Conservation (phyloP, 2,113 vertebrate species). For the Sylvilagus bachmani region DNA sequence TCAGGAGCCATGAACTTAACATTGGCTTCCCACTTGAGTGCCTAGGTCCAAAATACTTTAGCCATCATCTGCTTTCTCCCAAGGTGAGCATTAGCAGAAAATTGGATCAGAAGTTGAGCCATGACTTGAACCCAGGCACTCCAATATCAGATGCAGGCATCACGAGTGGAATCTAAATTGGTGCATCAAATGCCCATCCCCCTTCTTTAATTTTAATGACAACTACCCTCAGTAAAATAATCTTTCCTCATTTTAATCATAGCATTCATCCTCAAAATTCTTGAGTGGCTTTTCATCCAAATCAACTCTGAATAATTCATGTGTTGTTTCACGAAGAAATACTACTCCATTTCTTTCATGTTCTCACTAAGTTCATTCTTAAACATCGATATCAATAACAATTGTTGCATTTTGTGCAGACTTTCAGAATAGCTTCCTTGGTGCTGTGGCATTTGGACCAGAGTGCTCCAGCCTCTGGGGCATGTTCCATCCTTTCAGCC, state of each 20-base stretch:
- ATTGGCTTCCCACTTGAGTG: too few relatives aligned
- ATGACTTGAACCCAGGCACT: too few relatives aligned
- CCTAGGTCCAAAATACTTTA: too few relatives aligned
- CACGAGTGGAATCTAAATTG: too few relatives aligned
- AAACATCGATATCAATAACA: background rate
- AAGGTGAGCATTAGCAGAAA: too few relatives aligned
- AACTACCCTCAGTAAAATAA: background rate
- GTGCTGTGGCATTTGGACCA: background rate
- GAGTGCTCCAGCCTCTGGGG: background rate
- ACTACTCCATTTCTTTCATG: background rate
- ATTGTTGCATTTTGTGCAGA: background rate
- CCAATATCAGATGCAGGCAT: too few relatives aligned
- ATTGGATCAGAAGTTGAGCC: too few relatives aligned
- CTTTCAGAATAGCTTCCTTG: background rate
- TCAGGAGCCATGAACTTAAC: too few relatives aligned
- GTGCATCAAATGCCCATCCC: too few relatives aligned
- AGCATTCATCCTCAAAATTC: background rate
- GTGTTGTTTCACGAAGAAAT: background rate
- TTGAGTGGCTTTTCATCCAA: background rate
- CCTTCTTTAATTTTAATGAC: background rate
- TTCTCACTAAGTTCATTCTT: background rate
- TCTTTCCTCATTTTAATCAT: background rate
- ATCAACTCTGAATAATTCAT: background rate
- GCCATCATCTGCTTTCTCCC: too few relatives aligned
- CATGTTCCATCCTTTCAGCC: background rate